These are phyloP conservation scores for Micropterix aruncella DNA, from an alignment of 2,888 invertebrate genomes.

Conservation along the genomic window DNA sequence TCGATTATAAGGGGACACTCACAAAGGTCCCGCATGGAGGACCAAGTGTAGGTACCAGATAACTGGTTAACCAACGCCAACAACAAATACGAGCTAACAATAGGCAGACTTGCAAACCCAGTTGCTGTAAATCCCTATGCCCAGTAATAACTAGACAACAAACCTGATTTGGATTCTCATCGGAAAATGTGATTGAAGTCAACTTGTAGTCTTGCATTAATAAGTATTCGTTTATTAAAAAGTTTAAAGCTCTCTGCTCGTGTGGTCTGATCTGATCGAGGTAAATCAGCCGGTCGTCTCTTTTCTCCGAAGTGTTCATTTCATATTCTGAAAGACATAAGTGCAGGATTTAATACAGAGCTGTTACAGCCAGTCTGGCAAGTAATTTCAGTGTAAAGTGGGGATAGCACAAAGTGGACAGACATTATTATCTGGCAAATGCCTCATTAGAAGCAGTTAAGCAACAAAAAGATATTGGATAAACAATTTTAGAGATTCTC, in stretches of 20 bases:
- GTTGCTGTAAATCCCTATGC: too few species aligned
- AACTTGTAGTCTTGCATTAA: slow-evolving; percentile 67
- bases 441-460: too few species aligned
- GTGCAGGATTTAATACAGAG: not conserved
- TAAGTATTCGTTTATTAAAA: slow-evolving; percentile 76
- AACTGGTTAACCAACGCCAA: too few species aligned
- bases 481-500: too few species aligned
- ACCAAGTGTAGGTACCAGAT: too few species aligned
- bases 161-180: slow-evolving; percentile 82
- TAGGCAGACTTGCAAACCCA: too few species aligned
- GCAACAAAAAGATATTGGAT: too few species aligned
- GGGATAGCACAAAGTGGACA: not conserved
- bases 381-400: not conserved
- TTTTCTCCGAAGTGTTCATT: slow-evolving; percentile 30
- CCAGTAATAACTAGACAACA: too few species aligned
- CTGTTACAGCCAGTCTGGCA: not conserved
- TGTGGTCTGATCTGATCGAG: slow-evolving; percentile 54
- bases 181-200: slow-evolving; percentile 80
- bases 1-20: too few species aligned
- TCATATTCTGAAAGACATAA: slow-evolving; percentile 28
- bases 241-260: slow-evolving; percentile 73
- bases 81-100: too few species aligned
- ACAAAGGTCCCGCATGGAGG: too few species aligned
- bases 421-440: too few species aligned
- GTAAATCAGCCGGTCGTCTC: slow-evolving; percentile 21